Conservation (phyloP, 2,113 vertebrate species). For the Mormoops blainvillei region DNA sequence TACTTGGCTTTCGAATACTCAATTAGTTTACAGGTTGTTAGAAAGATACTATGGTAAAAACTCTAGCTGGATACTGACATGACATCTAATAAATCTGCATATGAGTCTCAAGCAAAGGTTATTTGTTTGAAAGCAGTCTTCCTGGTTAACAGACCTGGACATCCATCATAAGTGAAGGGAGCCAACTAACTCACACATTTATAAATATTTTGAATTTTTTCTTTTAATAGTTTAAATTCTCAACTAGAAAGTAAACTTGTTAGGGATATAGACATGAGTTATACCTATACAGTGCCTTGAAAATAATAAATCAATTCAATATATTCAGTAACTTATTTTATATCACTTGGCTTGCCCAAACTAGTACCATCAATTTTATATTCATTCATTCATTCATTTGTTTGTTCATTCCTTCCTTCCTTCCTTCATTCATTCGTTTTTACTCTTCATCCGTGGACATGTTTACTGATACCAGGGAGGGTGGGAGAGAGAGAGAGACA, state of each 20-base stretch:
- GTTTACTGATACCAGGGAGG: no score
- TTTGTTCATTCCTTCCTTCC: no score
- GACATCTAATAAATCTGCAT: not conserved
- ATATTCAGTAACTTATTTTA: not conserved
- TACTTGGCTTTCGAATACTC: not conserved
- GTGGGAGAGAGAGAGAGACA: no score
- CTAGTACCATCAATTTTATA: not conserved
- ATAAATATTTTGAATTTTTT: not conserved
- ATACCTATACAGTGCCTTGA: not conserved
- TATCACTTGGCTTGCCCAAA: not conserved
- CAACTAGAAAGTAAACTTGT: conserved; percentile 16
- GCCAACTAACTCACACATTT: not conserved
- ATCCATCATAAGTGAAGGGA: not conserved
- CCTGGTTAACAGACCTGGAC: not conserved
- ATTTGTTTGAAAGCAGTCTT: conserved; percentile 8
- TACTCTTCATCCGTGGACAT: no score
- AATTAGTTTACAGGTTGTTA: not conserved
- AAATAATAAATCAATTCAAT: not conserved
- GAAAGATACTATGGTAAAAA: not conserved
- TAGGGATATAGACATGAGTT: not conserved
- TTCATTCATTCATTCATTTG: no score
- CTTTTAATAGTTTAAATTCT: conserved; percentile 10
- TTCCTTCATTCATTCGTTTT: no score
- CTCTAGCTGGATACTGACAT: not conserved
- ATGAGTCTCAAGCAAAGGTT: not conserved